Evolutionary conservation across 2,888 invertebrate genomes (phyloP).

Genomic region (Andricus curvator): DNA sequence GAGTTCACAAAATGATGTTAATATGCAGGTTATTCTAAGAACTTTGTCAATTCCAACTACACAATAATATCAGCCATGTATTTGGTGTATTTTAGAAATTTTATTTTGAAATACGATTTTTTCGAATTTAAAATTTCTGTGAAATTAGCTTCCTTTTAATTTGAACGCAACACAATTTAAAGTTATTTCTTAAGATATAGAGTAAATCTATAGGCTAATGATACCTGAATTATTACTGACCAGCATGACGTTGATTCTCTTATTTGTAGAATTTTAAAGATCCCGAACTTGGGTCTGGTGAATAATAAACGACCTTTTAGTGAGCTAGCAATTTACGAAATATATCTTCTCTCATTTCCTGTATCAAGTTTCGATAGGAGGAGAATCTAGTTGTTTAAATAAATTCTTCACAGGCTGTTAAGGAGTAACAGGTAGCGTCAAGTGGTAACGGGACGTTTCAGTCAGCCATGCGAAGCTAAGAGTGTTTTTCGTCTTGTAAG

Average conservation of each 20-base stretch:
- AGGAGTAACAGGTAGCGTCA: not conserved
- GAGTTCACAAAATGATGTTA: not conserved
- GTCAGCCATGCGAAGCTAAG: not conserved
- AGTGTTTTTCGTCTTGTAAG: not conserved
- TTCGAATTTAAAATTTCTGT: too few species aligned
- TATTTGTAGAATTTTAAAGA: not conserved
- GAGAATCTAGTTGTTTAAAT: not conserved
- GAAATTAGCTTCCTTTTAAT: too few species aligned
- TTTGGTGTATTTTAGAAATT: too few species aligned
- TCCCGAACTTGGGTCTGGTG: not conserved
- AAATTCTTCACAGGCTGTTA: not conserved
- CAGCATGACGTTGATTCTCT: not conserved
- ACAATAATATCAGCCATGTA: too few species aligned
- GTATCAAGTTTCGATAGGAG: not conserved
- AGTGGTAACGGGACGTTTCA: not conserved
- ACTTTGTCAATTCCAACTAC: too few species aligned
- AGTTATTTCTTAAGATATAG: too few species aligned
- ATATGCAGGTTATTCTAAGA: not conserved
- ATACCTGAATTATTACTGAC: not conserved
- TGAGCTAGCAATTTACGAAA: not conserved
- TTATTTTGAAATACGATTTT: too few species aligned
- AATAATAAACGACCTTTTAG: not conserved
- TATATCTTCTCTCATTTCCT: not conserved
- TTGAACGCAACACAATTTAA: too few species aligned
- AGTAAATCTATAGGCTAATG: not conserved